phyloP scores from a whole-genome alignment of 2,888 invertebrate genomes.

The Melitaea athalia region DNA sequence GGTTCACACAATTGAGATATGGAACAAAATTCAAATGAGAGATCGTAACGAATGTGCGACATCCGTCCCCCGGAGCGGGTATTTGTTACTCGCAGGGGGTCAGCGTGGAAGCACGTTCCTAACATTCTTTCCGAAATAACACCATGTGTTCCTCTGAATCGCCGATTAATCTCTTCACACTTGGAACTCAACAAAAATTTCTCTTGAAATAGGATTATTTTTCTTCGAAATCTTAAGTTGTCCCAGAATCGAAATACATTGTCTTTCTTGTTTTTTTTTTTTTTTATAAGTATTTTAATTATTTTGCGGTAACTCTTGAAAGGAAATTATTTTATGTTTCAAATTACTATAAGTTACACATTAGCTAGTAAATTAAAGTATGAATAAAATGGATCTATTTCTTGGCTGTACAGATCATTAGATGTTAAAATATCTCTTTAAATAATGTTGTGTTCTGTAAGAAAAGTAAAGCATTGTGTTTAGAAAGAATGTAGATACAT shows the following conservation, averaged over 20 bases:
- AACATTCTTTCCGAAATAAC: conserved; percentile 77
- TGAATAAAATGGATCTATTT: too few relatives aligned
- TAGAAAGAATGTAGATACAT: background rate
- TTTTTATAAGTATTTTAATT: background rate
- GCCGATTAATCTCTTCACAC: conserved; percentile 77
- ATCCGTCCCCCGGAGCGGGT: conserved; percentile 60
- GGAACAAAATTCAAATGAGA: conserved; percentile 72
- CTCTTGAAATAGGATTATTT: conserved; percentile 48
- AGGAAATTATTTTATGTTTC: too few relatives aligned
- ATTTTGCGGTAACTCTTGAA: background rate
- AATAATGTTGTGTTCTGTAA: too few relatives aligned
- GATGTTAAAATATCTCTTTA: too few relatives aligned
- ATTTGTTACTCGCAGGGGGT: conserved; percentile 74
- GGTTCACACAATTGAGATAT: conserved; percentile 60
- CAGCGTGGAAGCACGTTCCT: conserved; percentile 75
- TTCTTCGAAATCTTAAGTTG: conserved; percentile 32
- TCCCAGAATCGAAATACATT: conserved; percentile 10
- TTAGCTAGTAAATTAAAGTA: too few relatives aligned
- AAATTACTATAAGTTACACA: too few relatives aligned
- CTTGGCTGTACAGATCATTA: too few relatives aligned
- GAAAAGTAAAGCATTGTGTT: too few relatives aligned
- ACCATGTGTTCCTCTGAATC: conserved; percentile 61
- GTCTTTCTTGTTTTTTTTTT: background rate
- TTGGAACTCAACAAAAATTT: conserved; percentile 56
- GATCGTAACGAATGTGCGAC: conserved; percentile 70